These are phyloP conservation scores for Chinchilla lanigera DNA, from an alignment of 2,113 vertebrate species.

Conservation along the genomic window DNA sequence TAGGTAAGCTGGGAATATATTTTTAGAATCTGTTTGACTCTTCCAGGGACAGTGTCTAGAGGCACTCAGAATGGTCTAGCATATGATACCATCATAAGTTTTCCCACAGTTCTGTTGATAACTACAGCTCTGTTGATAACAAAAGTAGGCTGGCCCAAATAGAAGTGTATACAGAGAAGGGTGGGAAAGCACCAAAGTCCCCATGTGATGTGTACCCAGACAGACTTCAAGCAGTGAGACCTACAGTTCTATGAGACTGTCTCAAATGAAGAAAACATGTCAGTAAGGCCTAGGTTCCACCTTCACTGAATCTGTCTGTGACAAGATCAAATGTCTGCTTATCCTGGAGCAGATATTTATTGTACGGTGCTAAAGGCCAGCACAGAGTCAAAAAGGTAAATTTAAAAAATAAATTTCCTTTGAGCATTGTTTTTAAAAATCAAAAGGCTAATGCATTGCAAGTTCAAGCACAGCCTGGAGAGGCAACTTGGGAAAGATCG, in stretches of 20 bases:
- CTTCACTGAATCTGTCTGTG: conserved; percentile 97
- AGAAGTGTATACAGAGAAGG: conserved; percentile 97
- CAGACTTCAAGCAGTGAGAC: conserved; percentile 94
- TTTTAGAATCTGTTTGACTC: neutral
- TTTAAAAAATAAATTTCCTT: neutral
- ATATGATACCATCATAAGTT: conserved; percentile 97
- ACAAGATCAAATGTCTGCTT: conserved; percentile 86
- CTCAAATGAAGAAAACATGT: conserved; percentile 97
- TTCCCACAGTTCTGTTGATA: conserved; percentile 94
- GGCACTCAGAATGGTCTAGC: conserved; percentile 93
- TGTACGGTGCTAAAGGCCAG: neutral
- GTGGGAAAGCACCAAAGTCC: conserved; percentile 96
- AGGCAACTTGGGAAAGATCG: no score
- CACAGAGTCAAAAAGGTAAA: neutral
- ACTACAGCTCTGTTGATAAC: no score
- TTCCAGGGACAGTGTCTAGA: neutral
- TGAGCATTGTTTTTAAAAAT: neutral
- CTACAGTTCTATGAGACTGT: conserved; percentile 98
- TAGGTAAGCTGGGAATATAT: neutral
- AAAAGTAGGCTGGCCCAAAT: conserved; percentile 85
- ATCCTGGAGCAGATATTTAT: neutral
- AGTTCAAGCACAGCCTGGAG: neutral
- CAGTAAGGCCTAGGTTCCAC: conserved; percentile 98
- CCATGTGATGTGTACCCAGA: conserved; percentile 97
- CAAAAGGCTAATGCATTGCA: neutral